Base-by-base conservation (phyloP, 2,113 vertebrate species). In the Serilophus lunatus region DNA sequence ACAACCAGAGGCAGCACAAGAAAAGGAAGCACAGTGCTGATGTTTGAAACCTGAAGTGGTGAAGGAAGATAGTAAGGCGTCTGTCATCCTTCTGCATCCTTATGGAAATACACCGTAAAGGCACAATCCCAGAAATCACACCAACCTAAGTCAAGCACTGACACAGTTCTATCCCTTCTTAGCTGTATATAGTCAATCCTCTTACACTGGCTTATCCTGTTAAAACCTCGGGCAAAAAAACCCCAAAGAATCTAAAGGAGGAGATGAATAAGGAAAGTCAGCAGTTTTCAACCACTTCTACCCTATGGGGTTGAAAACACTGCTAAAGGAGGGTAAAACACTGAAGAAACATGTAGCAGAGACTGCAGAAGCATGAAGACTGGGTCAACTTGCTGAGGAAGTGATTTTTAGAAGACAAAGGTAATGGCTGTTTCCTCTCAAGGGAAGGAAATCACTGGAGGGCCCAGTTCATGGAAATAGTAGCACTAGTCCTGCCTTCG, bases 341-440 rank as follows among this genome's bases (percentile, higher is more conserved):
- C 5, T 40, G 16, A 69, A 49, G 24, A 12, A 22, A 8, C 2
- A 2, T 1, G 1, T 3, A 5, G 16, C 3, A 10, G 13, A 13
- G 31, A 36, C 20, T 47, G 49, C 26, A 54, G 18, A 86, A 78
- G 47, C 40, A 74, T 24, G 40, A 54, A 25, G 22, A 36, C 3
- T 38, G 26, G 24, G 16, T 86, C 45, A 38, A 26, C 1, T 16
- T 56, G 31, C 28, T 13, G 36, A 76, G 33, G 10, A 82, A 83
- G 7, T 15, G 7, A 8, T 25, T 74, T 90, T 49, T 24, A 33
- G 26, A 61, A n/a, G 10, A 82, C 7, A 33, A 53, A n/a, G 33
- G 36, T 33, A 54, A 47, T 3, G 9, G 18, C 10, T 65, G 40
- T 65, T 20, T 42, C 6, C 5, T 70, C 1, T 26, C 20, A 44